A percentile compares a stretch with the other conserved stretches of the same genome.
Conservation (phyloP, 2,888 invertebrate species). For the Caenorhabditis wallacei region DNA sequence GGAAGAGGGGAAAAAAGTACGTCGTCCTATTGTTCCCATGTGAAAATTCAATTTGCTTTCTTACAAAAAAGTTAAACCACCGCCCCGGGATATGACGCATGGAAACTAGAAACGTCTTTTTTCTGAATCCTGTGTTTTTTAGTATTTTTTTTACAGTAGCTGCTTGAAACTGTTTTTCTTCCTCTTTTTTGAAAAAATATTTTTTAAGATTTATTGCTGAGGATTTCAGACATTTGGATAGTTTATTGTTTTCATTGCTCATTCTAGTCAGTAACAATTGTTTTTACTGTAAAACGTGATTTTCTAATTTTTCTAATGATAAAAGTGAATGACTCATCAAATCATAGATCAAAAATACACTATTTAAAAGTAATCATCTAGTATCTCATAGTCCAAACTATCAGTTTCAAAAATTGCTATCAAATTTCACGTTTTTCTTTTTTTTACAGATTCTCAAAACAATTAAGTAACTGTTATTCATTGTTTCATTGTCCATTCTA, state of each 20-base stretch:
- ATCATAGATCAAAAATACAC: no score
- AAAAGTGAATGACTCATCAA: neutral
- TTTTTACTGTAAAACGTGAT: no score
- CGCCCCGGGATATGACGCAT: conserved; percentile 31
- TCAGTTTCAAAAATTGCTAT: neutral
- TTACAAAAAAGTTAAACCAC: conserved; percentile 31
- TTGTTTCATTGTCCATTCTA: conserved; percentile 8
- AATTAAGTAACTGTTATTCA: neutral
- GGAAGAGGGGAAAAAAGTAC: conserved; percentile 39
- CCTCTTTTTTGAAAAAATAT: no score
- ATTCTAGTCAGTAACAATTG: no score
- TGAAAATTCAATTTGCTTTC: conserved; percentile 46
- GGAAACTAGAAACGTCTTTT: conserved; percentile 18
- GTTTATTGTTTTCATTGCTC: no score
- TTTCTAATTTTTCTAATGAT: neutral
- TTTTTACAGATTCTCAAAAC: neutral
- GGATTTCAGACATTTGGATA: neutral
- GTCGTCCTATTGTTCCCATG: conserved; percentile 56
- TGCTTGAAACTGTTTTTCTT: neutral
- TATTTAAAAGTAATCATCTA: no score
- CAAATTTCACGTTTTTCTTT: neutral
- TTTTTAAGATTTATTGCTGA: no score
- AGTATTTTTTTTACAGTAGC: neutral
- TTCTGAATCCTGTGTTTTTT: conserved; percentile 7
- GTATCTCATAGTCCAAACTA: neutral